phyloP scores from a whole-genome alignment of 2,797 vertebrate species.

The Hyperoplus lanceolatus region DNA sequence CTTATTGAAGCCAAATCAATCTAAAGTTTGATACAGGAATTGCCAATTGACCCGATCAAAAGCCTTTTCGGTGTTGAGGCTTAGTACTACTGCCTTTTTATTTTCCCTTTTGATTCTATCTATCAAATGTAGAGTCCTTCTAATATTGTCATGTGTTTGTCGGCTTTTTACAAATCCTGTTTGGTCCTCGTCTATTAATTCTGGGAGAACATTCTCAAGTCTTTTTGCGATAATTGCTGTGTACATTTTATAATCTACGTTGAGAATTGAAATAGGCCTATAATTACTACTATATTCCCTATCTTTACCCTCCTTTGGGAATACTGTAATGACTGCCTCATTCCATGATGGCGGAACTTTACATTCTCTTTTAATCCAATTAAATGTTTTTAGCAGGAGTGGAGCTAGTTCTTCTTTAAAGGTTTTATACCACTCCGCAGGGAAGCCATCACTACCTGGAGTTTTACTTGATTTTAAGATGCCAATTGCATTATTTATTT shows the following conservation, averaged over 20 bases:
- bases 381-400: slow-evolving; percentile 4
- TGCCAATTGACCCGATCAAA: slow-evolving; percentile 29
- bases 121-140: too few species aligned
- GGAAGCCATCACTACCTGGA: not conserved
- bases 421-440: not conserved
- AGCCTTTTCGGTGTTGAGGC: slow-evolving; percentile 27
- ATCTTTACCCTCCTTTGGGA: not conserved
- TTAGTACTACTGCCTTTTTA: slow-evolving; percentile 1
- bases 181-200: too few species aligned
- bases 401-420: not conserved
- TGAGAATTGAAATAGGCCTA: too few species aligned
- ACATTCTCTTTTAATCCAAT: not conserved
- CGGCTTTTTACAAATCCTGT: too few species aligned
- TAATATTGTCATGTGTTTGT: too few species aligned
- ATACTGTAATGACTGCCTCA: slow-evolving; percentile 1
- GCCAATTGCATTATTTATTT: not conserved
- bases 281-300: too few species aligned
- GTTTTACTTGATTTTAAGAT: not conserved
- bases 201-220: too few species aligned
- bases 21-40: not conserved
- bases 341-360: slow-evolving; percentile 18
- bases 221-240: too few species aligned
- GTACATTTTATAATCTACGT: too few species aligned
- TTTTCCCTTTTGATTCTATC: not conserved
- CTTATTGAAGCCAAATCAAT: slow-evolving; percentile 15